Evolutionary conservation across 2,797 vertebrate species (phyloP), one percentile per base, ranked within the genome.

Genomic region (Tragelaphus eurycerus): DNA sequence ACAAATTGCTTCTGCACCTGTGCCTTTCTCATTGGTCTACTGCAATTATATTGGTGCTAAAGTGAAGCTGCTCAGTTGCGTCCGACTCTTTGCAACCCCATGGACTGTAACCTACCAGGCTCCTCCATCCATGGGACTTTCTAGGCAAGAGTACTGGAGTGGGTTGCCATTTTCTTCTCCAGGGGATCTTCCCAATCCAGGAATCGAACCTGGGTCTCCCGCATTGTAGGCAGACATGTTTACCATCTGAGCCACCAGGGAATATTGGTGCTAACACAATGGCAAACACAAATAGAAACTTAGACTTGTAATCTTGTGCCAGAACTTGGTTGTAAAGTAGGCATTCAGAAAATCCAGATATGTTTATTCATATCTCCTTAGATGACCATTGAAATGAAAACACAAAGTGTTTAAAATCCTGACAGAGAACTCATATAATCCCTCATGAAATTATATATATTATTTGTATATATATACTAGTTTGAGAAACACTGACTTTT

Each of bases 311-410:
- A 17, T 93, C n/a, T 88, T 93, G 59, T 86, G 27, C 52, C 60
- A 93, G 34, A 86, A 95, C 43, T 96, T 92, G 43, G 50, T 48
- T 92, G 29, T 64, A 83, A 91, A 81, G 71, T 64, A 74, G 92
- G 57, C 90, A 71, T 95, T 94, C 31, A 48, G 90, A 94, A 90
- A 96, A 92, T 67, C 34, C 43, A 60, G 21, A 17, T 81, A 78
- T 10, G 10, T 93, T 89, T 74, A 82, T 64, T 92, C 83, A 10
- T 52, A 60, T 96, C 89, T 96, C 54, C 95, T 87, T 86, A 84
- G 52, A 54, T 90, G 59, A 79, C 31, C 43, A n/a, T 15, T 81
- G 46, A 92, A 78, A 64, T 92, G 52, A 86, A 92, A 95, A 93
- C 46, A 57, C 3, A 55, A 46, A 76, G 31, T 94, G 29, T 71